These are phyloP conservation scores for Pomatostomus ruficeps DNA, from an alignment of 2,113 vertebrate genomes.

Conservation along the genomic window DNA sequence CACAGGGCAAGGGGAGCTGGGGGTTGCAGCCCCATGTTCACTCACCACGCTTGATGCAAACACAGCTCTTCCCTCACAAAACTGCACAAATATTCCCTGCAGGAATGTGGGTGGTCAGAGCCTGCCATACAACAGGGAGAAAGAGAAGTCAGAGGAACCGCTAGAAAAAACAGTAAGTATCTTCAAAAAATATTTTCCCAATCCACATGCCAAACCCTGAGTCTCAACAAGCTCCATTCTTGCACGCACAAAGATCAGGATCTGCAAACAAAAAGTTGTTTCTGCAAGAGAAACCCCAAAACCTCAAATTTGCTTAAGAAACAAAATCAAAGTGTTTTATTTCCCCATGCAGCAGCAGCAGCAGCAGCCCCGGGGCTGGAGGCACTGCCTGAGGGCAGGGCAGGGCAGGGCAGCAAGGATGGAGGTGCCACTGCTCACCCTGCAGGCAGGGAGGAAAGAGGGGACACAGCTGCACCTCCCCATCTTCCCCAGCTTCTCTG, in stretches of 20 bases:
- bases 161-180: not conserved
- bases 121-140: not conserved
- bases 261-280: conserved; percentile 17
- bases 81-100: not conserved
- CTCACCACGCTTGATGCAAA: rapidly evolving
- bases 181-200: conserved; percentile 1
- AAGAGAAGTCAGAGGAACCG: not conserved
- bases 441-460: not conserved
- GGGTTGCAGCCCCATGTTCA: rapidly evolving
- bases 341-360: not conserved
- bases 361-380: not conserved
- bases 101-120: not conserved
- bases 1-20: rapidly evolving
- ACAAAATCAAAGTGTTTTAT: conserved; percentile 47
- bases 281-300: conserved; percentile 61
- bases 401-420: not conserved
- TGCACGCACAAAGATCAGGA: not conserved
- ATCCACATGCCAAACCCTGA: not conserved
- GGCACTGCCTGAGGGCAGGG: not conserved
- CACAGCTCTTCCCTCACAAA: not conserved
- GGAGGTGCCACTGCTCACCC: not conserved
- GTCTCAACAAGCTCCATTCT: not conserved
- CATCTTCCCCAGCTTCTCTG: not conserved
- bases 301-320: conserved; percentile 54
- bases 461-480: not conserved